These are phyloP conservation scores for Muscicapa striata DNA, from an alignment of 2,797 vertebrate species.

Conservation along the genomic window DNA sequence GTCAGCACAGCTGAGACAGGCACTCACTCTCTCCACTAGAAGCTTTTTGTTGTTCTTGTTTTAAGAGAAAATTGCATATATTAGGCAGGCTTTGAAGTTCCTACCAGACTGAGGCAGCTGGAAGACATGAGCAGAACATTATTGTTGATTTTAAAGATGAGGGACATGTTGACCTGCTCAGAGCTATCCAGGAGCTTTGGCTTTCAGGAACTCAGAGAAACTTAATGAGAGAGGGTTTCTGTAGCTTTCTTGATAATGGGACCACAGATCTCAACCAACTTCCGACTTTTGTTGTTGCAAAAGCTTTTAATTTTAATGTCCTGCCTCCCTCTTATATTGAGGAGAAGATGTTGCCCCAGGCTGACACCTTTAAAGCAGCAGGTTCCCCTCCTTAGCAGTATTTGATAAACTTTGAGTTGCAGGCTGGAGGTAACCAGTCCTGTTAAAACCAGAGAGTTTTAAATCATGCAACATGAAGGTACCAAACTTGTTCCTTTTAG, in stretches of 20 bases:
- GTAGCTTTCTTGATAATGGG: background rate
- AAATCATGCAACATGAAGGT: background rate
- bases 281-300: background rate
- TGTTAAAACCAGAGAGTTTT: background rate
- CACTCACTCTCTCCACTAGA: background rate
- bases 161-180: background rate
- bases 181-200: background rate
- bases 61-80: slow-evolving; percentile 53
- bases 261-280: background rate
- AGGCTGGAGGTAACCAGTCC: background rate
- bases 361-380: background rate
- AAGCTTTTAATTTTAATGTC: background rate
- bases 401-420: background rate
- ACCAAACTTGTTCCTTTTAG: background rate
- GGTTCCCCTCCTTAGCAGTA: background rate
- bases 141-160: background rate
- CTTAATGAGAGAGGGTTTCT: background rate
- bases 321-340: background rate
- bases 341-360: background rate
- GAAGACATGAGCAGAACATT: background rate
- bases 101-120: background rate
- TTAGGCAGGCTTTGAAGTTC: slow-evolving; percentile 53
- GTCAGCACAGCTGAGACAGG: background rate
- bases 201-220: background rate
- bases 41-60: background rate